Base-by-base conservation (phyloP, 1,140 invertebrate species). In the Bombus balteatus region DNA sequence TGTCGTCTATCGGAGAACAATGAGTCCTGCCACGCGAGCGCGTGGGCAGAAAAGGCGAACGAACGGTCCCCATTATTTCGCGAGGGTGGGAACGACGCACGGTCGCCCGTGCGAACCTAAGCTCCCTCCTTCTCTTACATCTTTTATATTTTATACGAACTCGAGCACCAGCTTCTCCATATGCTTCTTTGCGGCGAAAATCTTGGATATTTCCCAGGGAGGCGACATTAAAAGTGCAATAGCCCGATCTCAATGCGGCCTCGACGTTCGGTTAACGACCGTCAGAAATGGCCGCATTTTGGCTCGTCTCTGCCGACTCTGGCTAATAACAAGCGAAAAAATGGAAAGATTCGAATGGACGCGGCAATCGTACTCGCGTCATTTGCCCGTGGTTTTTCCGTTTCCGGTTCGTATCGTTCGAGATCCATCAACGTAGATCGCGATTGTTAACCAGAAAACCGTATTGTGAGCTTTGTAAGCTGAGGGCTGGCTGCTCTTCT, bases 141-240 rank as follows among this genome's bases (percentile, higher is more conserved):
- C 47, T 59, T 84, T 65, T 80, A 80, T 72, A 37, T 65, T 83
- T 83, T 83, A 77, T 80, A 75, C 70, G 70, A 41, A 43, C 80
- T 53, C 66, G 66, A 41, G 62, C 32, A 43, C 47, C 72, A 70
- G 47, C 32, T 78, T 72, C 73, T 70, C 78, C 85, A 86, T 91
- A 92, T 88, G 91, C 68, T 87, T 89, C 86, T 90, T 88, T 70
- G 90, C 83, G 88, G 73, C 85, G 47, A 85, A 53, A 87, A 88
- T 92, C 91, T 93, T 93, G 93, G 92, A 93, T 76, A 76, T 86
- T 72, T 88, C 85, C 91, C 92, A 93, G 91, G 41, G 73, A 90
- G 68, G 80, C 75, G 84, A 90, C 90, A 91, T 93, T 92, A 92
- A 93, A 91, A 91, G 90, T 91, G 91, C 91, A 92, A 93, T 93